Evolutionary conservation across 2,888 invertebrate genomes (phyloP), one percentile per base, ranked within the genome.

Genomic region (Caprella mutica): DNA sequence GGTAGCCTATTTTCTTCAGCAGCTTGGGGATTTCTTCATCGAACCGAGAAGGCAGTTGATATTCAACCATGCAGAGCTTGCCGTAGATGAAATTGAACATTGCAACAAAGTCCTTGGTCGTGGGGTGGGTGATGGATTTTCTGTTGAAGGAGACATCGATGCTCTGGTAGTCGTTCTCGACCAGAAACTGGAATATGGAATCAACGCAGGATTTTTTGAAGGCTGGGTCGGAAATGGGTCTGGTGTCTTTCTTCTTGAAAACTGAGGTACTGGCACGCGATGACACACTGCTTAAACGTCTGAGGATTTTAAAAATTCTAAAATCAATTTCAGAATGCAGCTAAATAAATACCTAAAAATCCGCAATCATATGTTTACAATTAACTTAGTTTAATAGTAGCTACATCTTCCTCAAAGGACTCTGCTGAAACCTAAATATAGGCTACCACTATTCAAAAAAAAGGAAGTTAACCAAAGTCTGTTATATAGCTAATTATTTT

Each of bases 1-100:
- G 60, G 26, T 56, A 57, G 4, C 17, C 8, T n/a, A 57, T 14
- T 4, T 35, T 19, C 39, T 61, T 61, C 42, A 61, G n/a, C 14
- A 54, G 23, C 23, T 26, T 29, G 2, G 60, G 60, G 26, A 61
- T 61, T 55, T 61, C 60, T 17, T 61, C 60, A 24, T 57, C 60
- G 35, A 57, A 54, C 33, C 51, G 56, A 14, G 27, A 50, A 6
- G 56, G 57, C 17, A 57, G 51, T 14, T n/a, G 26, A 17, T 57
- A 54, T 23, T 23, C 46, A 8, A 46, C 4, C 27, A 26, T 46
- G n/a, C n/a, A n/a, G n/a, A n/a, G n/a, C n/a, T n/a, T n/a, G n/a
- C 46, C 46, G 6, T 46, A 46, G 27, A 46, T 46, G 24, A 46
- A 46, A 26, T 46, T 26, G 17, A 48, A 48, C 4, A 48, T 48